Evolutionary conservation across 2,113 vertebrate genomes (phyloP).

Genomic region (Bubalus kerabau): DNA sequence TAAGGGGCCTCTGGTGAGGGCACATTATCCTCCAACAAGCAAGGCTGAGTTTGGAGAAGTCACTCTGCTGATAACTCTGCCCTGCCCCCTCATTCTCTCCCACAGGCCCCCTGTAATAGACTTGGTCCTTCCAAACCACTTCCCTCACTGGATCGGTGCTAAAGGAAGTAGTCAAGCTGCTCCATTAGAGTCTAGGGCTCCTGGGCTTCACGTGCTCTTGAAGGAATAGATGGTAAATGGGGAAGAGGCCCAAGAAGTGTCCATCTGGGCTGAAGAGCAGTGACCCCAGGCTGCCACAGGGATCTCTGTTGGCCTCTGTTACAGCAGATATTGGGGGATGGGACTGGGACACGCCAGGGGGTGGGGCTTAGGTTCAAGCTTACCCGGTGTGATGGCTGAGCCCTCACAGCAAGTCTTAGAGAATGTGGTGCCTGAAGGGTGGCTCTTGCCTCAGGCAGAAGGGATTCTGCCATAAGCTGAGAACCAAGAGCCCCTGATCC

Average conservation of each 20-base stretch:
- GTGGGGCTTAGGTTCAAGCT: neutral
- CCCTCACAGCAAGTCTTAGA: neutral
- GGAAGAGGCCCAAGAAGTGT: neutral
- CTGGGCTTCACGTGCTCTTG: neutral
- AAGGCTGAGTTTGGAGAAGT: neutral
- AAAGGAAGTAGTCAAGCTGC: neutral
- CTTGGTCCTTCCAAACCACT: neutral
- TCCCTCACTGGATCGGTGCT: neutral
- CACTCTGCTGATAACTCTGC: neutral
- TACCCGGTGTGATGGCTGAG: neutral
- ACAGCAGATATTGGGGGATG: neutral
- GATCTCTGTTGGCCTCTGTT: neutral
- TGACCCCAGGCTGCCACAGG: neutral
- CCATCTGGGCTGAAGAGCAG: neutral
- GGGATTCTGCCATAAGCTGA: neutral
- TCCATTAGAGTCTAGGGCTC: neutral
- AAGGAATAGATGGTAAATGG: neutral
- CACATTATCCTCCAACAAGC: neutral
- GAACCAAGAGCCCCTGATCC: neutral
- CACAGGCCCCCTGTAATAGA: neutral
- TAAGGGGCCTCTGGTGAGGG: fast-evolving
- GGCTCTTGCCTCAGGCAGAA: neutral
- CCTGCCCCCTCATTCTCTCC: neutral
- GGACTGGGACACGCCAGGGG: neutral
- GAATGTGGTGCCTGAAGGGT: fast-evolving